phyloP scores from a whole-genome alignment of 1,140 invertebrate genomes.

The Camponotus pennsylvanicus region DNA sequence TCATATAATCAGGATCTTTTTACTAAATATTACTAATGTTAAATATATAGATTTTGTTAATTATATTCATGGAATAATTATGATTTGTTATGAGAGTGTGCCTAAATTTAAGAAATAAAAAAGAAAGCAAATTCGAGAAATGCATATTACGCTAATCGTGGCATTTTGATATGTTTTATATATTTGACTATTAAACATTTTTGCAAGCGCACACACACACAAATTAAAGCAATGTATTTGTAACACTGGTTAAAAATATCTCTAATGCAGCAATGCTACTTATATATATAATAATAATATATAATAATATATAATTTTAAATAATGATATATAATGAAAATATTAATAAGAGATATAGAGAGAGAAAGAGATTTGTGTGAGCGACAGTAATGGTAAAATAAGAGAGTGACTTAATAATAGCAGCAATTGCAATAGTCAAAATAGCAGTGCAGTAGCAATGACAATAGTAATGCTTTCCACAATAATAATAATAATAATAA shows the following conservation, averaged over 20 bases:
- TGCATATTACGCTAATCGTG: slow-evolving; percentile 58
- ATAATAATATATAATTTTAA: slow-evolving; percentile 61
- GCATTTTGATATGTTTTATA: slow-evolving; percentile 75
- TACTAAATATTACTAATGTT: slow-evolving; percentile 71
- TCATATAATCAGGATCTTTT: slow-evolving; percentile 63
- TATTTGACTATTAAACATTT: slow-evolving; percentile 73
- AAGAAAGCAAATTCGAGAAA: slow-evolving; percentile 50
- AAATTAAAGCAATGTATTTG: slow-evolving; percentile 66
- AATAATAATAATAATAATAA: slow-evolving; percentile 55
- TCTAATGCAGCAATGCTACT: slow-evolving; percentile 67
- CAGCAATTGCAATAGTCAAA: slow-evolving; percentile 62
- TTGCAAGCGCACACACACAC: slow-evolving; percentile 47
- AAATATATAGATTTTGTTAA: slow-evolving; percentile 69
- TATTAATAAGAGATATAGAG: slow-evolving; percentile 43
- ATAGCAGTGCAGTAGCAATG: slow-evolving; percentile 59
- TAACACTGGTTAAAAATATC: slow-evolving; percentile 71
- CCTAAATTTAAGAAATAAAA: slow-evolving; percentile 63
- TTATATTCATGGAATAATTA: slow-evolving; percentile 67
- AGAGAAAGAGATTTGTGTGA: slow-evolving; percentile 22
- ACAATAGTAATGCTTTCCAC: slow-evolving; percentile 55
- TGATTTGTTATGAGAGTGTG: slow-evolving; percentile 63
- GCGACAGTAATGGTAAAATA: slow-evolving; percentile 52
- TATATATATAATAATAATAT: slow-evolving; percentile 49
- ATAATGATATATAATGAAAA: slow-evolving; percentile 48
- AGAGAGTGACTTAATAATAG: slow-evolving; percentile 58